phyloP scores from a whole-genome alignment of 2,797 vertebrate species.

The Microtus agrestis region DNA sequence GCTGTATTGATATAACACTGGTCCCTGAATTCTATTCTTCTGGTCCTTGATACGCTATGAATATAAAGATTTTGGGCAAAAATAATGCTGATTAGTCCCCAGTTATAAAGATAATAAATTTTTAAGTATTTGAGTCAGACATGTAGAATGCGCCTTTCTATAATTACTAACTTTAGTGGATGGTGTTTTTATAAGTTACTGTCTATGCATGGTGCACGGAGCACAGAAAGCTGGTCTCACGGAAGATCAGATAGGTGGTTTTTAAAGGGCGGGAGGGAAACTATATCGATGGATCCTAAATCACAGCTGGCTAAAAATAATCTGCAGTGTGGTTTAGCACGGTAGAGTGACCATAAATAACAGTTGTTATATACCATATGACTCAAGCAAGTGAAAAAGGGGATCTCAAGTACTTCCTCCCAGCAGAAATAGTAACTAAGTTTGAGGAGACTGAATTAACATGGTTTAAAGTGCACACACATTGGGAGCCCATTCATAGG shows the following conservation, averaged over 20 bases:
- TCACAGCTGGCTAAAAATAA: neutral
- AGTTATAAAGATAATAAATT: slow-evolving; percentile 1
- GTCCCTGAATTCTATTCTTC: neutral
- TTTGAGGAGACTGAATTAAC: neutral
- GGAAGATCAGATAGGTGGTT: neutral
- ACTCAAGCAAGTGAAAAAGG: neutral
- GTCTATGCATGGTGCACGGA: neutral
- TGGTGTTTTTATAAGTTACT: slow-evolving; percentile 5
- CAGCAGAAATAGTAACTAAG: neutral
- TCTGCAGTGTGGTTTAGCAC: neutral
- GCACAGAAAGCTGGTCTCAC: neutral
- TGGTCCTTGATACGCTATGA: neutral
- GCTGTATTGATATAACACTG: neutral
- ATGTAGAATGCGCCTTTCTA: neutral
- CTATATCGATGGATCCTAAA: neutral
- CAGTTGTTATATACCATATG: neutral
- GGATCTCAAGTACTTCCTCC: neutral
- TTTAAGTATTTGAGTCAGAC: slow-evolving; percentile 43
- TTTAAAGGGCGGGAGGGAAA: too few relatives aligned
- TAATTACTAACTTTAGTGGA: slow-evolving; percentile 38
- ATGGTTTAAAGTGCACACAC: neutral
- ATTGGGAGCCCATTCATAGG: neutral
- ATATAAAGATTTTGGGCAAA: slow-evolving; percentile 26
- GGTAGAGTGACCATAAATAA: neutral
- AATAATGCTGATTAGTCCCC: slow-evolving; percentile 1